Conservation (phyloP, 2,113 vertebrate genomes). For the Nothocercus julius region DNA sequence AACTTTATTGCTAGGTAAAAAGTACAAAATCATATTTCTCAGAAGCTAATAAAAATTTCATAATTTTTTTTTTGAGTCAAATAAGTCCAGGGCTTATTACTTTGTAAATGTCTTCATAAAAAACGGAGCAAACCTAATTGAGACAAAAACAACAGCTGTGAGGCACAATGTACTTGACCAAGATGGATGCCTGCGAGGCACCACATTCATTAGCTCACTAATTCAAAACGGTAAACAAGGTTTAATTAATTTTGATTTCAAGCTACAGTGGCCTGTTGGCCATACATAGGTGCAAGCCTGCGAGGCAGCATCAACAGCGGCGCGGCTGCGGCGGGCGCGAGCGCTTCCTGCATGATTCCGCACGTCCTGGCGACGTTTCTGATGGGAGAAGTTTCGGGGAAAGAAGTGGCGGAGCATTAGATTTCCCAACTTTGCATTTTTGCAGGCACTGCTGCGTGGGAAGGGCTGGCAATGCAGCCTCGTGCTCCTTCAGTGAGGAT, state of each 20-base stretch:
- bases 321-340: not conserved
- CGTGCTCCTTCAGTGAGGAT: not conserved
- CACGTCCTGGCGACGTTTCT: rapidly evolving
- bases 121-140: slow-evolving; percentile 52
- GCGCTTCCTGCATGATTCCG: rapidly evolving
- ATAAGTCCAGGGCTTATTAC: slow-evolving; percentile 49
- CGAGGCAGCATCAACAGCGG: not conserved
- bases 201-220: slow-evolving; percentile 68
- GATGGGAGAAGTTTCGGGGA: not conserved
- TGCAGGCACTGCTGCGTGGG: not conserved
- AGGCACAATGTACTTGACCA: slow-evolving; percentile 58
- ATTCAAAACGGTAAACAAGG: slow-evolving; percentile 65
- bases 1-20: slow-evolving; percentile 53
- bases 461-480: rapidly evolving
- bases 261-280: not conserved
- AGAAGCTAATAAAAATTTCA: slow-evolving; percentile 64
- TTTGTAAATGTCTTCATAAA: slow-evolving; percentile 49
- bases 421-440: not conserved
- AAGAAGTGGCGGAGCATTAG: too few relatives aligned
- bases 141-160: slow-evolving; percentile 65
- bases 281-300: not conserved
- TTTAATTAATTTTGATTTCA: slow-evolving; percentile 73
- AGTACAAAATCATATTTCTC: slow-evolving; percentile 63
- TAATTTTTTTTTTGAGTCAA: slow-evolving; percentile 58
- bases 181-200: slow-evolving; percentile 67